Evolutionary conservation across 2,797 vertebrate species (phyloP).

Genomic region (Monodelphis domestica): DNA sequence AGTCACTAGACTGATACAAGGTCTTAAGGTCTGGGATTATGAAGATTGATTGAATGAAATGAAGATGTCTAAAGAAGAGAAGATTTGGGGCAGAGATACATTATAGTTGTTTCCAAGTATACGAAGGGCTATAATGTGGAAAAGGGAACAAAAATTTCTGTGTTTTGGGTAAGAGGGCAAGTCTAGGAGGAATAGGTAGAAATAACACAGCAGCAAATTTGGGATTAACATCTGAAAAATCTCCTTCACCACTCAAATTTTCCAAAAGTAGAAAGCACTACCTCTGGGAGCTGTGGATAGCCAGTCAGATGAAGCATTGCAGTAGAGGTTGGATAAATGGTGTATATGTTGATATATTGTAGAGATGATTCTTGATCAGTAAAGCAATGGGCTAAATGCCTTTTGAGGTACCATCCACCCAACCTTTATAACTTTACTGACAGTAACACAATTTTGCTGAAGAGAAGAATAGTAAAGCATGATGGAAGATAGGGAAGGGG

Average conservation of each 20-base stretch:
- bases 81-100: background rate
- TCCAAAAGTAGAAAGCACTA: background rate
- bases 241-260: background rate
- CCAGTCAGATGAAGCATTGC: background rate
- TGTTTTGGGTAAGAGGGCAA: background rate
- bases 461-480: background rate
- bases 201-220: background rate
- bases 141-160: background rate
- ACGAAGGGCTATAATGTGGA: background rate
- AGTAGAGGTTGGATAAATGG: no score
- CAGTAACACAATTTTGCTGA: background rate
- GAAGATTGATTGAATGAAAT: background rate
- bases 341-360: background rate
- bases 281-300: background rate
- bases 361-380: background rate
- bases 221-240: background rate
- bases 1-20: background rate
- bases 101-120: background rate
- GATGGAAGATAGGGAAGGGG: background rate
- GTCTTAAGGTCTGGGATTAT: background rate
- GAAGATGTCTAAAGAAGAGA: background rate
- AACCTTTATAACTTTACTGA: background rate
- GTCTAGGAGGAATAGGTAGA: background rate
- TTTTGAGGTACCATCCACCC: background rate
- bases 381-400: background rate